Evolutionary conservation across 2,797 vertebrate genomes (phyloP), one percentile per base, ranked within the genome.

Genomic region (Sternarchorhynchus goeldii): DNA sequence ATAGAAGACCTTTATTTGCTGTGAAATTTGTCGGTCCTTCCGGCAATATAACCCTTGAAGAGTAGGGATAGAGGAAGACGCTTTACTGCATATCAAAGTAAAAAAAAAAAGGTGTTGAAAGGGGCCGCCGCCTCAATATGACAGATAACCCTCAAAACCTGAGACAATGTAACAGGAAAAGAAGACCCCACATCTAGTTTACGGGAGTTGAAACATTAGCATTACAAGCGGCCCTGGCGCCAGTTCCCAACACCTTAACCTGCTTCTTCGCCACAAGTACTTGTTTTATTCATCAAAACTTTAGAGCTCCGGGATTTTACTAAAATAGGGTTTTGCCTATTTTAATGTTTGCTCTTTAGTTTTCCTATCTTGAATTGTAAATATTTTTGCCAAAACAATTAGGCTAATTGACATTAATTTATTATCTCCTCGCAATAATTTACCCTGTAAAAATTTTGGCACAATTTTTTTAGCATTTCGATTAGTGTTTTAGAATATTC

Each of bases 11-110:
- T 89, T 90, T 90, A 90, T 91, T 89, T 92, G 90, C 91, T 94
- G 95, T 94, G 93, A 95, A 94, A 94, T 92, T 89, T 78, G 79
- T 89, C 92, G 92, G 93, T 92, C 89, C 93, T 94, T 95, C 92
- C 89, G 88, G 94, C 87, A 93, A 93, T 93, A 94, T 92, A 95
- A 94, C 89, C 91, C 89, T 87, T 65, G 81, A 88, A 93, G 91
- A 94, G 90, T 89, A 82, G 86, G 88, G 87, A 80, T 81, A 82
- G 87, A 91, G 93, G 92, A 94, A 95, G 91, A 89, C 90, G 87
- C 88, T 65, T 70, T 90, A 87, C 75, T 94, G 95, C 94, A 96
- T 95, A 96, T 97, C 96, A 97, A 97, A 97, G 95, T 91, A 50
- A 91, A 90, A 25, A 25, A 25, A 25, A 82, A 12, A 84, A 93